Evolutionary conservation across 2,113 vertebrate genomes (phyloP).

Genomic region (Drymodes brunneopygia): DNA sequence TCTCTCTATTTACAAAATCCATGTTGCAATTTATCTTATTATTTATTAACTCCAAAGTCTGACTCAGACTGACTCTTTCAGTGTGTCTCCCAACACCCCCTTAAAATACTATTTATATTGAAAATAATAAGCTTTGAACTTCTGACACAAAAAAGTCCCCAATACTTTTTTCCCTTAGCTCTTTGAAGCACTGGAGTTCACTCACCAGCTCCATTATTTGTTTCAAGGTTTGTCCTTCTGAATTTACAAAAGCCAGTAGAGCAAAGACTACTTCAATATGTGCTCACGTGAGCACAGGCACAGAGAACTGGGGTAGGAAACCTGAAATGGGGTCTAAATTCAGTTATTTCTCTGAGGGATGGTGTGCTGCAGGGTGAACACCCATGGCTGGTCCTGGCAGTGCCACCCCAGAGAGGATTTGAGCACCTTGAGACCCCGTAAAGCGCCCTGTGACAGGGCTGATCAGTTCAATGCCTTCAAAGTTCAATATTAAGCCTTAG

Average conservation of each 20-base stretch:
- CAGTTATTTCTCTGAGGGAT: neutral
- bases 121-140: neutral
- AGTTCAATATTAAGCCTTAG: neutral
- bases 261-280: accelerated
- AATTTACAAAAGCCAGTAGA: neutral
- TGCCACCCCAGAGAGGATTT: neutral
- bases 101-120: neutral
- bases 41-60: neutral
- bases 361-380: neutral
- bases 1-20: neutral
- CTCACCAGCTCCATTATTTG: neutral
- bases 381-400: neutral
- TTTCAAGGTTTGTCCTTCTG: neutral
- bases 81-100: neutral
- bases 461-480: neutral
- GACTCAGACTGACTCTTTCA: neutral
- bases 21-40: neutral
- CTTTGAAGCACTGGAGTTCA: neutral
- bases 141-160: neutral
- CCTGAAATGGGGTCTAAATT: neutral
- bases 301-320: neutral
- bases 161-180: neutral
- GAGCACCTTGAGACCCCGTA: neutral
- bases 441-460: neutral
- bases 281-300: neutral